Percentiles rank a stretch among this genome's conserved stretches.
Evolutionary conservation across 1,140 invertebrate genomes (phyloP).

Genomic region (Melipona quadrifasciata): DNA sequence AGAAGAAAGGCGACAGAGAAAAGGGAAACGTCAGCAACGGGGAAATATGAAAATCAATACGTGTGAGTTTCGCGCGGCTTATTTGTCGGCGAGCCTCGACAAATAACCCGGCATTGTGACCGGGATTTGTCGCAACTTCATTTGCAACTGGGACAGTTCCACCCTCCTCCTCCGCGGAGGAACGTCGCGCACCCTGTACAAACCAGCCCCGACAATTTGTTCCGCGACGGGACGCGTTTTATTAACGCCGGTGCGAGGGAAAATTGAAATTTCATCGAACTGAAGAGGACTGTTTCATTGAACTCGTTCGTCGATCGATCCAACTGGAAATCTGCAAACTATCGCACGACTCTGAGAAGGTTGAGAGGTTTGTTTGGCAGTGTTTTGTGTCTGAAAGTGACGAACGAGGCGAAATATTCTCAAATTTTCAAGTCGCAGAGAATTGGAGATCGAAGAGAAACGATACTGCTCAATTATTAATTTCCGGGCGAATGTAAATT

Average conservation of each 20-base stretch:
- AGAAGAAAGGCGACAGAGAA: background rate
- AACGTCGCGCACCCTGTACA: background rate
- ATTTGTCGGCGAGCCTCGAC: slow-evolving; percentile 52
- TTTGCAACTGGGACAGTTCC: slow-evolving; percentile 37
- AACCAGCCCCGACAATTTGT: background rate
- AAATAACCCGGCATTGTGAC: slow-evolving; percentile 54
- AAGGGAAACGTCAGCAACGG: background rate
- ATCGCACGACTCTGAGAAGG: no score
- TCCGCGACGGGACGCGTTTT: background rate
- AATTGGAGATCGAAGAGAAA: no score
- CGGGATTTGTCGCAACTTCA: slow-evolving; percentile 53
- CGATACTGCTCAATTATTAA: no score
- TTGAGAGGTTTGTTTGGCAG: no score
- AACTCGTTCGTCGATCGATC: no score
- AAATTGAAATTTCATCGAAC: no score
- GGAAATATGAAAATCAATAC: slow-evolving; percentile 52
- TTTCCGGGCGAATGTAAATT: no score
- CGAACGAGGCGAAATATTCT: no score
- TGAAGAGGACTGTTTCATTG: no score
- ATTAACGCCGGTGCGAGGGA: background rate
- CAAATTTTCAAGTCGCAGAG: no score
- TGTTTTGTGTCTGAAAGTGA: no score
- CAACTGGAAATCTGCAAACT: no score
- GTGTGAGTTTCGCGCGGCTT: slow-evolving; percentile 41
- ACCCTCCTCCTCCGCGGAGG: background rate